Evolutionary conservation across 2,113 vertebrate genomes (phyloP).

Genomic region (Tylochromis polylepis): DNA sequence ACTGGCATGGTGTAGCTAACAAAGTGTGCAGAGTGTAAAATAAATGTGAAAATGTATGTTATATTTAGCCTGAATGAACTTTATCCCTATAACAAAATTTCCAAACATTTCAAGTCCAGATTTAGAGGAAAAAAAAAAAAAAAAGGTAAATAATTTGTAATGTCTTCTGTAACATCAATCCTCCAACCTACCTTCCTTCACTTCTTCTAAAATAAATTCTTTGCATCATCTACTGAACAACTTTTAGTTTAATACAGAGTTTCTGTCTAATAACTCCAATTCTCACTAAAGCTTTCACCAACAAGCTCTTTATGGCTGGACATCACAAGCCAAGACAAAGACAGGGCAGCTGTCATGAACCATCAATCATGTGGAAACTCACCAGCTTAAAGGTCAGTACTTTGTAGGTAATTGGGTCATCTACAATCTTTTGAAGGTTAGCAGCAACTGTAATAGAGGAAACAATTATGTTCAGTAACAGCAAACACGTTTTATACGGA

Average conservation of each 20-base stretch:
- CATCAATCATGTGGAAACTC: constrained; percentile 71
- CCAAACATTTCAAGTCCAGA: neutral
- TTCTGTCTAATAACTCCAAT: neutral
- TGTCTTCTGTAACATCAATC: neutral
- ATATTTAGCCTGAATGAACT: neutral
- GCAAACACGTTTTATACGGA: neutral
- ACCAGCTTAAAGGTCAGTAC: constrained; percentile 98
- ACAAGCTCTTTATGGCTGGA: neutral
- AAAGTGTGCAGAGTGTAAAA: neutral
- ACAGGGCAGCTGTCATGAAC: neutral
- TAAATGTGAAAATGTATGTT: neutral
- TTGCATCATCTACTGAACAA: neutral
- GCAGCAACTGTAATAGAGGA: constrained; percentile 86
- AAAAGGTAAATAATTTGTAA: neutral
- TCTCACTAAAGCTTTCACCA: neutral
- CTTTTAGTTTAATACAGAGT: neutral
- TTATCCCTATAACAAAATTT: neutral
- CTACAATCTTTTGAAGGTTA: constrained; percentile 99
- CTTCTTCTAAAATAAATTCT: neutral
- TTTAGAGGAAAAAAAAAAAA: neutral
- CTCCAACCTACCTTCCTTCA: neutral
- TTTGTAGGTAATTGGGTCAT: constrained; percentile 94
- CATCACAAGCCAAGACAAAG: neutral
- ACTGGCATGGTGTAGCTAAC: neutral
- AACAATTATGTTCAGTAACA: neutral